Conservation (phyloP, 2,797 vertebrate species). For the Enteromius unitaeniatus region DNA sequence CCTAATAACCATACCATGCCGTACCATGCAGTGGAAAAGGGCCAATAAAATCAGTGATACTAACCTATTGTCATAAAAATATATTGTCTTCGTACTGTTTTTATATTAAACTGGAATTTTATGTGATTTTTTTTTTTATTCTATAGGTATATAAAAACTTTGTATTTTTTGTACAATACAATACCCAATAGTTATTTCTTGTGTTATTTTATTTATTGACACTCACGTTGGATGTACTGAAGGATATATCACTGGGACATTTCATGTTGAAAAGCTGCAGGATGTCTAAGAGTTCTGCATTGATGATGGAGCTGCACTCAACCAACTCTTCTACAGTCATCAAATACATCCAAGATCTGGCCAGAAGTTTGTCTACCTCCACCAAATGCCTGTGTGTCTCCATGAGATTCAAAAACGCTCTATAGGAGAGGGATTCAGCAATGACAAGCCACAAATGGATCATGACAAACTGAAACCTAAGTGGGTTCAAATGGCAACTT, state of each 20-base stretch:
- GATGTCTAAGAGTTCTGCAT: constrained; percentile 72
- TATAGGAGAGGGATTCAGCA: constrained; percentile 44
- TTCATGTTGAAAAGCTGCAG: constrained; percentile 73
- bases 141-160: neutral
- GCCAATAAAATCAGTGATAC: too few relatives aligned
- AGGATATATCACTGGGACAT: constrained; percentile 58
- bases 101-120: too few relatives aligned
- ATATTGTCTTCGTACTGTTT: too few relatives aligned
- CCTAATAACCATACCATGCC: too few relatives aligned
- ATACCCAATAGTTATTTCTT: neutral
- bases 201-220: neutral
- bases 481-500: neutral
- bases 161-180: neutral
- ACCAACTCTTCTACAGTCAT: constrained; percentile 70
- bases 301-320: constrained; percentile 63
- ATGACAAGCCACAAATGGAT: neutral
- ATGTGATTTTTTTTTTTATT: too few relatives aligned
- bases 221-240: constrained; percentile 59
- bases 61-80: too few relatives aligned
- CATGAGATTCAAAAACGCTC: constrained; percentile 73
- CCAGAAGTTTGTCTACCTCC: constrained; percentile 72
- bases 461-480: neutral
- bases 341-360: constrained; percentile 84
- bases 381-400: constrained; percentile 71
- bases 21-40: too few relatives aligned